Conservation (phyloP, 1,140 invertebrate genomes). For the Heliconius melpomene region DNA sequence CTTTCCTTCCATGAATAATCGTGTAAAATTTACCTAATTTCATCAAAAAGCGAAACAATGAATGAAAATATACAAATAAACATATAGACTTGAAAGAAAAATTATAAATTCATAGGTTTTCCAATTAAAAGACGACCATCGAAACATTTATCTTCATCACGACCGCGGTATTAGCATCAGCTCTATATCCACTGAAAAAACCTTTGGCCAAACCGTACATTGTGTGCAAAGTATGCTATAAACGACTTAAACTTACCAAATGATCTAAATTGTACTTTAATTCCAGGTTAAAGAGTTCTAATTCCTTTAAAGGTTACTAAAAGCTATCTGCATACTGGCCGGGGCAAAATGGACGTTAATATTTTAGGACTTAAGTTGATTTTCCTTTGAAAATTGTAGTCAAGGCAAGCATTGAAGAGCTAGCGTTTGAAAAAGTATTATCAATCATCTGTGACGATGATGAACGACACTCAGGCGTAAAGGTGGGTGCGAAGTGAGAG, state of each 20-base stretch:
- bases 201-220: slow-evolving; percentile 52
- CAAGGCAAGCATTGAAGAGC: slow-evolving; percentile 56
- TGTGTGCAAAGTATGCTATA: slow-evolving; percentile 57
- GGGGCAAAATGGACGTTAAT: slow-evolving; percentile 37
- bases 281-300: slow-evolving; percentile 17
- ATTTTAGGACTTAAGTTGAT: neutral
- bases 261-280: slow-evolving; percentile 44
- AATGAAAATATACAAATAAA: neutral
- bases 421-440: slow-evolving; percentile 67
- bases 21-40: neutral
- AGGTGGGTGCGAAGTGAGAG: slow-evolving; percentile 53
- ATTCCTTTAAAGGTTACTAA: slow-evolving; percentile 18
- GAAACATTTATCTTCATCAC: slow-evolving; percentile 49
- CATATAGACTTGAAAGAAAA: neutral
- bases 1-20: too few species aligned
- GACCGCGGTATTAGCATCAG: slow-evolving; percentile 54
- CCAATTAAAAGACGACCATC: slow-evolving; percentile 50
- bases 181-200: slow-evolving; percentile 59
- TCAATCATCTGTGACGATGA: slow-evolving; percentile 74
- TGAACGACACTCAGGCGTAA: slow-evolving; percentile 55
- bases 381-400: slow-evolving; percentile 37
- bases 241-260: slow-evolving; percentile 41
- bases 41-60: too few species aligned
- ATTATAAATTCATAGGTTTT: slow-evolving; percentile 41
- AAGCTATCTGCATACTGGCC: neutral